Base-by-base conservation (phyloP, 1,140 invertebrate species). In the Drosophila sucinea region DNA sequence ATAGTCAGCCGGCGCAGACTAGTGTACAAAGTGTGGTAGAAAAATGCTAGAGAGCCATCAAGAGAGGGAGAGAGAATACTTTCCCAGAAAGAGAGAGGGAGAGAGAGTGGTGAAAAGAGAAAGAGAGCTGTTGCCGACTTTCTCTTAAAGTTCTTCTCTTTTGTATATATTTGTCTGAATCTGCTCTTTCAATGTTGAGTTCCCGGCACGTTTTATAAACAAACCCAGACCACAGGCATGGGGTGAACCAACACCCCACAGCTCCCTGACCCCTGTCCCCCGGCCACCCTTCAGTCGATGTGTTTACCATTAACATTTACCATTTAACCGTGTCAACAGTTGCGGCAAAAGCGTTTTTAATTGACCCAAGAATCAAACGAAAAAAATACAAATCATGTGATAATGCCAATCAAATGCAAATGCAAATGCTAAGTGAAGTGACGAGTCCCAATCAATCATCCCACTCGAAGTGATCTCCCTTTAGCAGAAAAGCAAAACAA, bases 201-300 rank as follows among this genome's bases (percentile, higher is more conserved):
- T 90, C 89, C 81, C 85, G 84, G 83, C 80, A 83, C 77, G 85
- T 81, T 81, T 87, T 90, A 89, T 89, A 89, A 89, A 89, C 84
- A 89, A 89, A 89, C 84, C 77, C 57, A 80, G 79, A 74, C 72
- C 65, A 61, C 71, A 40, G 60, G 23, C 30, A 27, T 10, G 41
- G 55, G 23, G 55, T 30, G 17, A 35, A 6, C 7, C 4, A 35
- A 35, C 10, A 8, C 35, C 10, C 35, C 35, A 3, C 35, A 3
- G 2, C 30, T 4, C 30, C 2, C 30, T 3, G 30, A 30, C 30
- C 30, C 27, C 56, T 40, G 47, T 35, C 11, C 6, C 25, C 30
- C 32, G 35, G 7, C 17, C 17, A 17, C 17, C 17, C 17, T 29
- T 67, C 32, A 44, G 44, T 2, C 44, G 27, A 51, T 57, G 57